These are phyloP conservation scores for Vireo griseus DNA, from an alignment of 2,797 vertebrate species.

Conservation along the genomic window DNA sequence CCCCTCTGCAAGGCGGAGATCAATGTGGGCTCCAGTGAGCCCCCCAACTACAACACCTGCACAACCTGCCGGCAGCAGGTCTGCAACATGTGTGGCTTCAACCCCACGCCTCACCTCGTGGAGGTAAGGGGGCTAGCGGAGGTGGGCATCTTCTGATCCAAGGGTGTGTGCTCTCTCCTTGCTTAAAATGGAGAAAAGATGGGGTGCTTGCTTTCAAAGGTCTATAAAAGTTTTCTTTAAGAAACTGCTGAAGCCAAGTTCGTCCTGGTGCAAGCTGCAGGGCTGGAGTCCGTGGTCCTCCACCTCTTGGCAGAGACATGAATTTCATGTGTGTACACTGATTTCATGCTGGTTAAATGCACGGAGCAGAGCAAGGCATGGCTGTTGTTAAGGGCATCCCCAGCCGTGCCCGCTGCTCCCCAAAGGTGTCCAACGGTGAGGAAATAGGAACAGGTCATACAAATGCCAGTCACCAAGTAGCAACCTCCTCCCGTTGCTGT, in stretches of 20 bases:
- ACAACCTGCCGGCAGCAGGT: conserved; percentile 92
- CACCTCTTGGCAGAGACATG: neutral
- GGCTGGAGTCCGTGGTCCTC: neutral
- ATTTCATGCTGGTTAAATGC: neutral
- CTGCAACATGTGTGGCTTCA: conserved; percentile 98
- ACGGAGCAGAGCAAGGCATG: neutral
- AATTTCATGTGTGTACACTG: neutral
- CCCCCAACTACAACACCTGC: conserved; percentile 93
- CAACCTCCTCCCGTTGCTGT: neutral
- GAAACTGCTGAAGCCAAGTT: neutral
- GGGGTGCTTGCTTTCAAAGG: neutral
- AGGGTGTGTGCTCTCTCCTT: neutral
- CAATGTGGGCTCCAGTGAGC: conserved; percentile 82
- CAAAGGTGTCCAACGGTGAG: neutral
- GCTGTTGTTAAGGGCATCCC: neutral
- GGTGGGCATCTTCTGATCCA: accelerated
- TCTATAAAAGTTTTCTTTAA: neutral
- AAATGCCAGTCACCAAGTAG: neutral
- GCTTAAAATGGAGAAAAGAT: neutral
- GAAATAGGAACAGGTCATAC: neutral
- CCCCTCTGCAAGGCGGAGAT: conserved; percentile 95
- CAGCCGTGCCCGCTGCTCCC: neutral
- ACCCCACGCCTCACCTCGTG: conserved; percentile 93
- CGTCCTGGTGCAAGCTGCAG: neutral
- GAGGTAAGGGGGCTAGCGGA: conserved; percentile 83